Base-by-base conservation (phyloP, 2,113 vertebrate genomes). In the Hippocampus barbouri region DNA sequence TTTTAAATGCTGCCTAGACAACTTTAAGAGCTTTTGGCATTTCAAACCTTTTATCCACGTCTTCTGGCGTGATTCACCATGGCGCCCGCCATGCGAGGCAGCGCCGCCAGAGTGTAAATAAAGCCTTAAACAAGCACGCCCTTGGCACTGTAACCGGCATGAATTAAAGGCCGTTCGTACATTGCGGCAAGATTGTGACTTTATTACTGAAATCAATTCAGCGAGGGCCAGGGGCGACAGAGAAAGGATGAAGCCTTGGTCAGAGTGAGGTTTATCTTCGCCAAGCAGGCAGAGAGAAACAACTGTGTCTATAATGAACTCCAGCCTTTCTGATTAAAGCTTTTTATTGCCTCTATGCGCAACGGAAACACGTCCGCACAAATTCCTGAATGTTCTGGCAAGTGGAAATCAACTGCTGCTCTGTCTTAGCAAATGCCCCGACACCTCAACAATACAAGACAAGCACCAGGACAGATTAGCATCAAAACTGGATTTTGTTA, bases 151-250 rank as follows among this genome's bases (percentile, higher is more conserved):
- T 83, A 93, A 93, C 91, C 85, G 89, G 88, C 90, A 91, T 82
- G 73, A 95, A 94, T 95, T 94, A 94, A 94, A 91, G 92, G 86
- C 86, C 72, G 83, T 91, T 91, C 87, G 77, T 94, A 94, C 91
- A 95, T 95, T 94, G 94, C 84, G 88, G 82, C 75, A 75, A 81
- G 86, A 88, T 90, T 93, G 93, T 94, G 93, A 93, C 93, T 96
- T 95, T 96, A 96, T 93, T 94, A 93, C 91, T 82, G 86, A 88
- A 94, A 96, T 96, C 94, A 95, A 94, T 95, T 94, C 85, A 85
- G 79, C 66, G 76, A 92, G 91, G 91, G 92, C 93, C 90, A 62
- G 83, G 89, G 87, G 92, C 89, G 87, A 87, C 90, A 89, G 89
- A 73, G 87, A 92, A 91, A 88, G 92, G 90, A 93, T 86, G 89